Percentiles rank a stretch among this genome's conserved stretches.
phyloP scores from a whole-genome alignment of 2,888 invertebrate species.

The Trachelus stipa region DNA sequence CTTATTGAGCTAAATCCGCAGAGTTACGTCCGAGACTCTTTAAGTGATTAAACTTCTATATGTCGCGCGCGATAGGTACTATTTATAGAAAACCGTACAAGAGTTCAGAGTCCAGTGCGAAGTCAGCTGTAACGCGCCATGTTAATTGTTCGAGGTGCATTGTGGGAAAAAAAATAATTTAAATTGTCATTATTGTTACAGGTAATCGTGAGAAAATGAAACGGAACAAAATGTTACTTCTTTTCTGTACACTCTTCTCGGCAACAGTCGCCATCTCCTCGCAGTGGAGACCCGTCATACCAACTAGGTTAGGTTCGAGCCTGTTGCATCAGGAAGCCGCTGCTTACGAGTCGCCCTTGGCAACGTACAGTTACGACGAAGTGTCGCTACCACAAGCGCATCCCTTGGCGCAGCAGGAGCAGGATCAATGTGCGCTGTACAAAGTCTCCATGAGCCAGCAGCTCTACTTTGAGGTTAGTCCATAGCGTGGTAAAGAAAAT shows the following conservation, averaged over 20 bases:
- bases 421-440: slow-evolving; percentile 76
- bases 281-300: slow-evolving; percentile 54
- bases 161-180: not conserved
- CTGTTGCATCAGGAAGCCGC: slow-evolving; percentile 49
- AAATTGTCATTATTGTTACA: not conserved
- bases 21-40: not conserved
- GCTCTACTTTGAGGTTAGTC: slow-evolving; percentile 68
- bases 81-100: not conserved
- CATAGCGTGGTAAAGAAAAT: not conserved
- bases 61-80: not conserved
- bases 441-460: slow-evolving; percentile 78
- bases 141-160: not conserved
- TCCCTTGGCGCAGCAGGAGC: slow-evolving; percentile 44
- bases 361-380: slow-evolving; percentile 39
- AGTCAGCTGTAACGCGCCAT: not conserved
- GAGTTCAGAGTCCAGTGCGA: not conserved
- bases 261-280: slow-evolving; percentile 42
- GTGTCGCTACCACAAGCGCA: slow-evolving; percentile 36
- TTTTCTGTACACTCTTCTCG: slow-evolving; percentile 31
- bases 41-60: not conserved
- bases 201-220: slow-evolving; percentile 1
- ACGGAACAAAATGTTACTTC: slow-evolving; percentile 28
- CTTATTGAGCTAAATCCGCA: not conserved
- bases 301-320: slow-evolving; percentile 39
- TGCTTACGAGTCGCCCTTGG: slow-evolving; percentile 35